Base-by-base conservation (phyloP, 2,888 invertebrate genomes). In the Plebejus anna region DNA sequence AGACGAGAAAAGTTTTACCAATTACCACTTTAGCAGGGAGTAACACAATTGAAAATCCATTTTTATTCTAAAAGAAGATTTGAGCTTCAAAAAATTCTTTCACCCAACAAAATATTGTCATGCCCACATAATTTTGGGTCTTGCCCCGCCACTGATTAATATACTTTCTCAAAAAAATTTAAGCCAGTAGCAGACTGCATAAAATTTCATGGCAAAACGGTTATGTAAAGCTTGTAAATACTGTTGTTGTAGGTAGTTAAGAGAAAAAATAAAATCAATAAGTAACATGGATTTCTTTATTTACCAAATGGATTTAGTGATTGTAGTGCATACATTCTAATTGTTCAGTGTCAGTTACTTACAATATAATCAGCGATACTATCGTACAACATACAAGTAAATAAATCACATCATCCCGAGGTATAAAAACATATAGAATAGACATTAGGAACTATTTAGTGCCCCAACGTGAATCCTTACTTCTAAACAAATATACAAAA, bases 241-340 rank as follows among this genome's bases (percentile, higher is more conserved):
- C 28, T 66, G 4, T 66, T 5, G 32, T 22, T 22, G 0, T 4
- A 13, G 11, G 5, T 71, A 71, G 38, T 38, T 36, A 4, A 2
- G 5, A 71, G 38, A 71, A 13, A 70, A n/a, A 73, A 73, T 55
- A 55, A 73, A 73, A 73, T 28, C 28, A 55, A 73, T 51, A 6
- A 7, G 5, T 73, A 55, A 73, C 73, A 73, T 73, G 73, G 87
- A 88, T 92, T 92, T 93, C 92, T 92, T 93, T 87, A 88, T 89
- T 90, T 88, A 90, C 89, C 88, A 91, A 89, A 89, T 88, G 88
- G 90, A 89, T 90, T 89, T 86, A 85, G 90, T 92, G 91, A 90
- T 84, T 86, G 92, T 92, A 92, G 90, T 84, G 84, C 85, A 83
- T 88, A 89, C 84, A 87, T 88, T 88, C 89, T 90, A 90, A 88